phyloP scores from a whole-genome alignment of 2,113 vertebrate species.

The Tautogolabrus adspersus region DNA sequence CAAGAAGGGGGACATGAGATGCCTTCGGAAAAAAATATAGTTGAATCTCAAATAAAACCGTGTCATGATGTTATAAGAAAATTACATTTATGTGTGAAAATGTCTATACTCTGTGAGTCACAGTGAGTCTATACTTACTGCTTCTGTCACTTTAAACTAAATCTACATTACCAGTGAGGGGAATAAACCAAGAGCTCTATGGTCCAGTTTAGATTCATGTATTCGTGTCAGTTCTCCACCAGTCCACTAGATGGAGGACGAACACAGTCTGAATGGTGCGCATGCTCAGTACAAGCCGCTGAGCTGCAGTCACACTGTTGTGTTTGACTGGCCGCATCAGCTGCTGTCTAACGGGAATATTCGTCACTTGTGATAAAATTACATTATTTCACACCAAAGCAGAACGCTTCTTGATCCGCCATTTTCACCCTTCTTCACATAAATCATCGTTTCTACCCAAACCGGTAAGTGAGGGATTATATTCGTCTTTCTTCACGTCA shows the following conservation, averaged over 20 bases:
- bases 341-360: background rate
- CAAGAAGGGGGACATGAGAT: no score
- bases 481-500: background rate
- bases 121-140: no score
- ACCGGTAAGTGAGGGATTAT: conserved; percentile 30
- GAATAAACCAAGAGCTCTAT: no score
- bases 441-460: background rate
- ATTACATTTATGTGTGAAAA: no score
- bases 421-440: rapidly evolving
- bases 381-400: background rate
- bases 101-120: no score
- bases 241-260: conserved; percentile 45
- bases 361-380: background rate
- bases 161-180: no score
- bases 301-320: conserved; percentile 21
- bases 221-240: conserved; percentile 35
- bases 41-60: no score
- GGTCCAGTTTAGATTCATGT: no score
- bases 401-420: background rate
- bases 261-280: background rate
- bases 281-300: background rate
- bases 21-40: no score
- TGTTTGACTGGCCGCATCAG: background rate
- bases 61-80: no score
- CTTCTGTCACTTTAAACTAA: no score